Base-by-base conservation (phyloP, 2,888 invertebrate genomes). In the Operophtera brumata region DNA sequence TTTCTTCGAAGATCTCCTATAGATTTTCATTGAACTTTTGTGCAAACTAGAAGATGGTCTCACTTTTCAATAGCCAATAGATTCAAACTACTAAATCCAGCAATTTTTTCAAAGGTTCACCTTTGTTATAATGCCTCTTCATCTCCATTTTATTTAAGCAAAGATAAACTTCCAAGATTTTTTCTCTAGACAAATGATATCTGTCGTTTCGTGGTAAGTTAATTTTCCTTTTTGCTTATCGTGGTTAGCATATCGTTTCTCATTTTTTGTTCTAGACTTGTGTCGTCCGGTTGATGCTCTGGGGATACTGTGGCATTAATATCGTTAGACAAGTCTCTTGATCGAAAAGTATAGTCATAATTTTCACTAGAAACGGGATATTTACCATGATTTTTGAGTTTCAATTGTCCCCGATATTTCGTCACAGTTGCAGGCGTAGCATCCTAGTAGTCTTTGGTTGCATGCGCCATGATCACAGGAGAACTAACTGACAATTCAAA, bases 61-160 rank as follows among this genome's bases (percentile, higher is more conserved):
- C n/a, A 36, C 39, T 47, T 47, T 54, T 54, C 49, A 57, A 52
- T 54, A 50, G 45, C 42, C 42, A 41, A 45, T 41, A 36, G 42
- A 58, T 46, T 54, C 54, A 52, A 34, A 37, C 42, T 47, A 25
- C 53, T 54, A 48, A 59, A 65, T 73, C 71, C 73, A 73, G 65
- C 71, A 75, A 75, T 82, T 84, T 82, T 82, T 82, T 82, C 78
- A 79, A 77, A 78, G 76, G 65, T 76, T 71, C 74, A 76, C 78
- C 77, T 77, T 69, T 67, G 69, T 75, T 79, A 81, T 83, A 82
- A 78, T 76, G 80, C 65, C 78, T 77, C 80, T 85, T 78, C 77
- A 81, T 84, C 80, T 84, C 76, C 78, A 82, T 83, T 85, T 83
- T 83, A 82, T 80, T 81, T 78, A 71, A 71, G 75, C 77, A 77